A percentile compares a stretch with the other conserved stretches of the same genome.
phyloP scores from a whole-genome alignment of 1,140 invertebrate genomes.

The Pseudomyrmex cubaensis region DNA sequence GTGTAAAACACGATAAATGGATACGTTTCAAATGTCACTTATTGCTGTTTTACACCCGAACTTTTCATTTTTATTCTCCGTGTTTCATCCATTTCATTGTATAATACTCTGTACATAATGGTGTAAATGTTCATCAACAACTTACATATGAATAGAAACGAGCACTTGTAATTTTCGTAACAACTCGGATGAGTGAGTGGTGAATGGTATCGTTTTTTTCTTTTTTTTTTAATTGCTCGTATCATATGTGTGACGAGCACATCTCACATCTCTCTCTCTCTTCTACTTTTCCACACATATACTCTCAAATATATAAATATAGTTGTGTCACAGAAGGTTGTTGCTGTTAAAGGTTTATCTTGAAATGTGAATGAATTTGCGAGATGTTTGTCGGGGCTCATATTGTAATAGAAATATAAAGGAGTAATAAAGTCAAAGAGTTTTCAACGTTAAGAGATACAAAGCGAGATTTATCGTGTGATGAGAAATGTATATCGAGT shows the following conservation, averaged over 20 bases:
- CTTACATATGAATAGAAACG: conserved; percentile 69
- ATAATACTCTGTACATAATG: conserved; percentile 79
- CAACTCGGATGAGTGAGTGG: conserved; percentile 61
- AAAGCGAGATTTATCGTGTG: conserved; percentile 1
- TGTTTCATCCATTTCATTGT: conserved; percentile 68
- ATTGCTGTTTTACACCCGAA: too few species aligned
- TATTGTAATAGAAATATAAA: conserved; percentile 38
- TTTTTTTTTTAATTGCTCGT: conserved; percentile 56
- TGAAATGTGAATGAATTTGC: conserved; percentile 38
- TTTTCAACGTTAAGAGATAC: conserved; percentile 24
- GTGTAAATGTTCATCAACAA: conserved; percentile 78
- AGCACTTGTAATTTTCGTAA: conserved; percentile 79
- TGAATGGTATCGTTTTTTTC: conserved; percentile 71
- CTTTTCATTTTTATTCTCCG: conserved; percentile 35
- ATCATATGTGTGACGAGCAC: conserved; percentile 57
- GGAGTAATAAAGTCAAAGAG: conserved; percentile 12
- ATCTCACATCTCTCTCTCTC: conserved; percentile 3
- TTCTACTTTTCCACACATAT: conserved; percentile 35
- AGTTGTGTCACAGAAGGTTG: conserved; percentile 53
- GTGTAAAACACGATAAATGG: too few species aligned
- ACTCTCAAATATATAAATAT: conserved; percentile 43
- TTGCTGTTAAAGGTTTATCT: conserved; percentile 55
- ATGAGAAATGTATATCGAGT: conserved; percentile 30
- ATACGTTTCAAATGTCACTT: too few species aligned
- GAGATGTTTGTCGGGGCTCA: conserved; percentile 10